Percentiles rank a stretch among this genome's conserved stretches.
phyloP scores from a whole-genome alignment of 2,113 vertebrate species.

The Corapipo altera region DNA sequence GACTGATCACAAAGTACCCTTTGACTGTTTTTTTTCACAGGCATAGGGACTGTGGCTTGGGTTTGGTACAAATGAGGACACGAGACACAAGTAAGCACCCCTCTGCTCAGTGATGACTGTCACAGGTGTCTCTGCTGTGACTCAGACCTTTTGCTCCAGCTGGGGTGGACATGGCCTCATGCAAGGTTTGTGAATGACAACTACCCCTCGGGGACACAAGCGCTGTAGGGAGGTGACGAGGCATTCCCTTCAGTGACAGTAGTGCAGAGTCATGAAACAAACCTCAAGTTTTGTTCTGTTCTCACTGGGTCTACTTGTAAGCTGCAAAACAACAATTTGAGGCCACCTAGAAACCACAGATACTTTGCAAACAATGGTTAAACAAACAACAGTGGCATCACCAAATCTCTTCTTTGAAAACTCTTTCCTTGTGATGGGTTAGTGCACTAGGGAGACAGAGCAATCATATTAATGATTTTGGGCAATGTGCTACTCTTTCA shows the following conservation, averaged over 20 bases:
- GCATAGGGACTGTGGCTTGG: not conserved
- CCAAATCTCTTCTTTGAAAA: not conserved
- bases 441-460: not conserved
- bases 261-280: not conserved
- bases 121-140: not conserved
- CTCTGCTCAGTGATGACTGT: not conserved
- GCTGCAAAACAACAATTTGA: not conserved
- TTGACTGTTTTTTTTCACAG: not conserved
- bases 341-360: not conserved
- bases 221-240: not conserved
- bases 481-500: not conserved
- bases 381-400: not conserved
- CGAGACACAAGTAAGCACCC: not conserved
- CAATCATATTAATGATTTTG: not conserved
- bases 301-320: not conserved
- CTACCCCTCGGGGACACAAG: not conserved
- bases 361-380: not conserved
- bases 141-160: not conserved
- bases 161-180: rapidly evolving
- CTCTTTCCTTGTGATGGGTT: not conserved
- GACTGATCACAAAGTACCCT: not conserved
- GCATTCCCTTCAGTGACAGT: not conserved
- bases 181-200: not conserved
- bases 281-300: not conserved
- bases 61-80: not conserved